A percentile compares a stretch with the other conserved stretches of the same genome.
phyloP scores from a whole-genome alignment of 2,888 invertebrate genomes.

The Capitulum mitella region DNA sequence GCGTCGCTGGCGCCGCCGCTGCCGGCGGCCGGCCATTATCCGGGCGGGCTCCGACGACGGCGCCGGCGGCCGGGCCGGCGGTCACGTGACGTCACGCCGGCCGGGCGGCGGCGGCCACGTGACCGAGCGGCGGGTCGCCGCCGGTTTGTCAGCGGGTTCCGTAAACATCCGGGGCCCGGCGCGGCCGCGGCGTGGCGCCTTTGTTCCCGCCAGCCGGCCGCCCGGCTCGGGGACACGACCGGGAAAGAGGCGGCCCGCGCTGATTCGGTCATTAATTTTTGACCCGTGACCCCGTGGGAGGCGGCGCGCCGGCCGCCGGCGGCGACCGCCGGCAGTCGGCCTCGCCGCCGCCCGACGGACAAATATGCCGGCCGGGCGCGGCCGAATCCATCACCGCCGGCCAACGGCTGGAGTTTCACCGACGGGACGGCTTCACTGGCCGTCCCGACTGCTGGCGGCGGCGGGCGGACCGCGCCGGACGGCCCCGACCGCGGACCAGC shows the following conservation, averaged over 20 bases:
- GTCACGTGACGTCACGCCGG: neutral
- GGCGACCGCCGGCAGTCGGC: neutral
- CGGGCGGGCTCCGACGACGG: neutral
- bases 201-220: neutral
- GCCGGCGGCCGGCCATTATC: neutral
- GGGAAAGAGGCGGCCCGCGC: neutral
- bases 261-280: neutral
- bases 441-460: no score
- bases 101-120: neutral
- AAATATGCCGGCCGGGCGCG: neutral
- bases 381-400: neutral
- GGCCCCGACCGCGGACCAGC: no score
- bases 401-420: neutral
- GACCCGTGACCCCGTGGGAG: neutral
- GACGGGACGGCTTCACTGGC: neutral
- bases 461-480: no score
- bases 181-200: neutral
- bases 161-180: conserved; percentile 4
- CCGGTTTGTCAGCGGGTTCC: neutral
- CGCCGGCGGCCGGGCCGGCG: neutral
- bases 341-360: neutral
- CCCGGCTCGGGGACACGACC: neutral
- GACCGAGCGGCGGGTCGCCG: neutral
- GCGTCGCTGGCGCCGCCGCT: neutral
- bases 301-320: neutral